phyloP scores from a whole-genome alignment of 2,797 vertebrate species.

The Picus viridis region DNA sequence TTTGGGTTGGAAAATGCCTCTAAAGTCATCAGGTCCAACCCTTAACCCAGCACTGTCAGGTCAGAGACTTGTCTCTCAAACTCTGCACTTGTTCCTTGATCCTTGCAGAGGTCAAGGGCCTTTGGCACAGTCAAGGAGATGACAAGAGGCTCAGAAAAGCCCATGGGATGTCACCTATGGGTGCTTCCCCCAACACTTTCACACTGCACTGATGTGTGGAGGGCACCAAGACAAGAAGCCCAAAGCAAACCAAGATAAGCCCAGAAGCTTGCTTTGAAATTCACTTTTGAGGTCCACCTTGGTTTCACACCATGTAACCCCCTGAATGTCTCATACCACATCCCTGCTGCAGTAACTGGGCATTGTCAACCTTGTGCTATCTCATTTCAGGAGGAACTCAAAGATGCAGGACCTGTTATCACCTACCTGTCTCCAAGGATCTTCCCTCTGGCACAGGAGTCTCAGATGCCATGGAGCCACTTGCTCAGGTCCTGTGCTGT shows the following conservation, averaged over 20 bases:
- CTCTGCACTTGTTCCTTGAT: neutral
- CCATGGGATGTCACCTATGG: neutral
- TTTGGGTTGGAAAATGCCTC: no score
- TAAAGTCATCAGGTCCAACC: no score
- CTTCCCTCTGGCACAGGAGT: neutral
- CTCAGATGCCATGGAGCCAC: neutral
- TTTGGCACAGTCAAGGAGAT: neutral
- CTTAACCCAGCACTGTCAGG: no score
- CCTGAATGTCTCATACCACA: neutral
- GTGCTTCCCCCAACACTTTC: neutral
- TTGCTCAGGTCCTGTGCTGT: neutral
- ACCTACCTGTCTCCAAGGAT: neutral
- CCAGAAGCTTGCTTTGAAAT: neutral
- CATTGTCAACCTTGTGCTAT: neutral
- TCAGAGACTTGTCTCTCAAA: neutral
- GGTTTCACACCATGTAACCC: neutral
- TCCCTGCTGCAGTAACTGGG: neutral
- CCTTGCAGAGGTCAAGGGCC: neutral
- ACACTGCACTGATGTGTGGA: fast-evolving
- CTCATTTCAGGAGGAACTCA: neutral
- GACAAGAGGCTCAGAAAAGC: neutral
- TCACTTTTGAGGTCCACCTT: neutral
- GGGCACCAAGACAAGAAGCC: neutral
- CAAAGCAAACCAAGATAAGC: neutral
- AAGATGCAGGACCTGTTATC: neutral